Base-by-base conservation (phyloP, 53 echinoderm and acorn worm genomes). In the Mesocentrotus franciscanus region DNA sequence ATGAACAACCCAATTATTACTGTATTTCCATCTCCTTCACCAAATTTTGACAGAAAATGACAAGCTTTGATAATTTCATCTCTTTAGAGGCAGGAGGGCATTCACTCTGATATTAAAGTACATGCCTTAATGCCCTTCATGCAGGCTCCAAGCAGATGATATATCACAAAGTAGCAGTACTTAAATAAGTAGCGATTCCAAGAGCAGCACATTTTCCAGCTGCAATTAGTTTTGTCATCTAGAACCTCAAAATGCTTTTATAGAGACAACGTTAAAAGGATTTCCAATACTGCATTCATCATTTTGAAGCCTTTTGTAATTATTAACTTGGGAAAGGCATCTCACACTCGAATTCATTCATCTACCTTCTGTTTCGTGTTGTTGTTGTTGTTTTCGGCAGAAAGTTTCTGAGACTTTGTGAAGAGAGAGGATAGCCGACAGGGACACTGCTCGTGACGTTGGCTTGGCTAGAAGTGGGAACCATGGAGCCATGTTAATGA, bases 401-500 rank as follows among this genome's bases (percentile, higher is more conserved):
- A 84, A 84, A 87, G 57, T 57, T 58, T 87, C 58, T 13, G 58
- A 57, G 87, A 35, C 56, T 87, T 87, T 36, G 36, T 87, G 91
- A 66, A 35, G 18, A 26, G 29, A 60, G 90, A 58, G 64, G 35
- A 61, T 18, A 34, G 91, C 66, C 91, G 39, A 91, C 64, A 62
- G 91, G 91, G 91, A 91, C 66, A 39, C 4, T 22, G 61, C 18
- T 91, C 35, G 20, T 64, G 62, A 91, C 91, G 66, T 91, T 39
- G 91, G 36, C 64, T 64, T 39, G 33, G 91, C 34, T 35, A 18
- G 92, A 56, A 72, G 92, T 92, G 75, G 57, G 56, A 74, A 72
- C 71, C 74, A 56, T 36, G 92, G 92, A 92, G 71, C 71, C 92
- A 92, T 71, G 71, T 49, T 92, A 92, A 92, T 92, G 76, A 74